Evolutionary conservation across 2,113 vertebrate genomes (phyloP).

Genomic region (Dunckerocampus dactyliophorus): DNA sequence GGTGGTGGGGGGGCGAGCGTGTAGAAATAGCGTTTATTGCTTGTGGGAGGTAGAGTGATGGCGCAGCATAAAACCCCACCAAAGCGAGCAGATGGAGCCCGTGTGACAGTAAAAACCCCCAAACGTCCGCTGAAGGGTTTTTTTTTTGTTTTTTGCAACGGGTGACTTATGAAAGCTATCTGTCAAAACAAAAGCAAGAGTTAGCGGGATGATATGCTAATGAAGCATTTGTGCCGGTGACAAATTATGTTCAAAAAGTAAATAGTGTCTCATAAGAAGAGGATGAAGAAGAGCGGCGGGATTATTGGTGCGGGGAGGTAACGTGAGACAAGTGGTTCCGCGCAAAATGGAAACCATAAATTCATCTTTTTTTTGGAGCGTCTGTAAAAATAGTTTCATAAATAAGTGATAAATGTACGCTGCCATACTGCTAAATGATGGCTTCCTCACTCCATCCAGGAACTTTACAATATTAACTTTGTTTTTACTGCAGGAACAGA

Average conservation of each 20-base stretch:
- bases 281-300: conserved; percentile 32
- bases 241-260: conserved; percentile 71
- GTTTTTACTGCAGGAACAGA: conserved; percentile 4
- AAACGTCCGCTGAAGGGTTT: conserved; percentile 74
- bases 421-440: conserved; percentile 8
- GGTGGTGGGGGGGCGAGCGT: conserved; percentile 30
- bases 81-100: conserved; percentile 76
- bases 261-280: conserved; percentile 61
- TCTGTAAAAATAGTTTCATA: conserved; percentile 16
- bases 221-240: conserved; percentile 58
- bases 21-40: conserved; percentile 71
- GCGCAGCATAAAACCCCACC: conserved; percentile 69
- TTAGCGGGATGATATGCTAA: conserved; percentile 76
- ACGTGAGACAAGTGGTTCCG: conserved; percentile 35
- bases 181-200: conserved; percentile 73
- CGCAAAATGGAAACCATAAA: conserved; percentile 32
- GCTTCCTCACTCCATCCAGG: conserved; percentile 2
- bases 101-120: conserved; percentile 75
- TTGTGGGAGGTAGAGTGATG: conserved; percentile 75
- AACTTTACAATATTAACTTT: not conserved
- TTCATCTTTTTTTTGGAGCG: conserved; percentile 14
- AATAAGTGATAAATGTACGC: conserved; percentile 4
- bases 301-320: conserved; percentile 38
- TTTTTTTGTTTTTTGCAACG: conserved; percentile 25
- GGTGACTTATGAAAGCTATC: conserved; percentile 79